These are phyloP conservation scores for Lordiphosa andalusiaca DNA, from an alignment of 2,888 invertebrate genomes.

Conservation along the genomic window DNA sequence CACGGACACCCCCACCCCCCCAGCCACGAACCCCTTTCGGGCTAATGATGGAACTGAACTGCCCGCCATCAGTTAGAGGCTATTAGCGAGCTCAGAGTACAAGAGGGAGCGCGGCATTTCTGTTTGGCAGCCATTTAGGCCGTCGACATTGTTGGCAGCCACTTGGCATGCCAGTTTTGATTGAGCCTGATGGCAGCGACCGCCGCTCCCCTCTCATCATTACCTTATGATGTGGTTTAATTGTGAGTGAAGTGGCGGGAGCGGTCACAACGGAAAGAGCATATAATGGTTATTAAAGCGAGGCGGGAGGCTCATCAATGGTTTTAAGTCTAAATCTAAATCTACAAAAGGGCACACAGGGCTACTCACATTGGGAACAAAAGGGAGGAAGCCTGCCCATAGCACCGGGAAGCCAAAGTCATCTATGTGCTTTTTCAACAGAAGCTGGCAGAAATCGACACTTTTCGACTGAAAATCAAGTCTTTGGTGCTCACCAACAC, in stretches of 20 bases:
- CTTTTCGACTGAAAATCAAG: too few species aligned
- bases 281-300: conserved; percentile 55
- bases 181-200: conserved; percentile 63
- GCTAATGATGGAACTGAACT: conserved; percentile 52
- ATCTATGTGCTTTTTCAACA: too few species aligned
- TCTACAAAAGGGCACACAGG: too few species aligned
- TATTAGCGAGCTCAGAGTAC: conserved; percentile 44
- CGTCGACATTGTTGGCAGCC: conserved; percentile 27
- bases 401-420: too few species aligned
- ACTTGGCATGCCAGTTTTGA: conserved; percentile 66
- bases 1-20: background rate
- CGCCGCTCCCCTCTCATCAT: background rate
- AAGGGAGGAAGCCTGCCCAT: too few species aligned
- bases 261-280: conserved; percentile 28
- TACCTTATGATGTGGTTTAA: conserved; percentile 61
- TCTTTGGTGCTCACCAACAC: too few species aligned
- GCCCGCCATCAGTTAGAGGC: conserved; percentile 44
- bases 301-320: too few species aligned
- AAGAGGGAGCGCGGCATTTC: background rate
- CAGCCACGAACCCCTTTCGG: conserved; percentile 10
- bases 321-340: too few species aligned
- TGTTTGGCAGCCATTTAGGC: conserved; percentile 17
- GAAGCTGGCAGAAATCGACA: too few species aligned
- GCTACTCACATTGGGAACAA: too few species aligned
- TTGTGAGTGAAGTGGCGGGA: conserved; percentile 62